Evolutionary conservation across 2,113 vertebrate genomes (phyloP), one percentile per base, ranked within the genome.

Genomic region (Ceuthmochares aereus): DNA sequence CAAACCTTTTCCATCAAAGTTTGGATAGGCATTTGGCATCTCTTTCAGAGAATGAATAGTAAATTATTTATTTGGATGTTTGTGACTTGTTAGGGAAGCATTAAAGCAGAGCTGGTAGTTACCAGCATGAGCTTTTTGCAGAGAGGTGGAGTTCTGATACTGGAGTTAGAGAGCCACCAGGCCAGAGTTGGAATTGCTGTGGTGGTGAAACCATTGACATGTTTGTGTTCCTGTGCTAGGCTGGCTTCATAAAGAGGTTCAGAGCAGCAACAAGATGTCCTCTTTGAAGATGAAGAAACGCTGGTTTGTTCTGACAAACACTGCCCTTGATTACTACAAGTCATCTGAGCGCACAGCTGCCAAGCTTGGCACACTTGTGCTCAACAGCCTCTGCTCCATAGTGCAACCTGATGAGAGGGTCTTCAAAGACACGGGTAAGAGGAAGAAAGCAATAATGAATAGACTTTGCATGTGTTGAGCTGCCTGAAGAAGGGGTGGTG

Each of bases 211-310:
- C 23, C 40, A 36, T 26, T 85, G 72, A 68, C 12, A 3, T 4
- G 26, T 54, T 73, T 73, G 42, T 19, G 3, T 77, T 95, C 85
- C 30, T 66, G 17, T 87, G 30, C 68, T 96, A 99, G 99, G 99
- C 47, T 99, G 99, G 99, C 98, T 99, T 64, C 98, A 99, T 36
- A 99, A 99, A 84, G 99, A 99, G 95, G 98, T 99, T 95, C 99
- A 99, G 94, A 98, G 98, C 16, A 98, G 98, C 43, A 98, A 98
- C 37, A 99, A 99, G 97, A 98, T 98, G 95, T 98, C 98, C 23
- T 98, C 98, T 19, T 97, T 99, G 91, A 99, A 99, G 95, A 98
- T 99, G 96, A 99, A 99, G 97, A 99, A 99, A 77, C 99, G 99
- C 95, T 99, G 99, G 99, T 99, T 99, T 93, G 98, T 99, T 47